Conservation (phyloP, 2,113 vertebrate genomes). For the Scatophagus argus region DNA sequence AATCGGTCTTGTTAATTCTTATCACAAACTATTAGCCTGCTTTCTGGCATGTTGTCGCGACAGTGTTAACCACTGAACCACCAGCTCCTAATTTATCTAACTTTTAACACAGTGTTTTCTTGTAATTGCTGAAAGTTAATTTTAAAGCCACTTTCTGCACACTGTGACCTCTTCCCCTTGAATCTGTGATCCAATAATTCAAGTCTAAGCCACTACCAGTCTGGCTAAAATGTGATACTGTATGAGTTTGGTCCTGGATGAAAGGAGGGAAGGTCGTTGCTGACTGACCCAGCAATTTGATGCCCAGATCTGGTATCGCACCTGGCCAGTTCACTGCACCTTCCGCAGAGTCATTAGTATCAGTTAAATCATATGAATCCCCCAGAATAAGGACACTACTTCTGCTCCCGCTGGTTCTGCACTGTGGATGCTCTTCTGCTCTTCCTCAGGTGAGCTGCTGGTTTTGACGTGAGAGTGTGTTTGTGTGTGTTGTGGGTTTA, state of each 20-base stretch:
- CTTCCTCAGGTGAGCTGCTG: background rate
- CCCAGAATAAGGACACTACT: background rate
- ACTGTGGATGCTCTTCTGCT: background rate
- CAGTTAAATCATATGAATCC: slow-evolving; percentile 26
- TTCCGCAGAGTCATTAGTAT: slow-evolving; percentile 22
- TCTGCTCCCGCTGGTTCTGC: background rate
- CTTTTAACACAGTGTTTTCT: too few species aligned
- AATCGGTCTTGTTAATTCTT: slow-evolving; percentile 21
- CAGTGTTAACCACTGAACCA: background rate
- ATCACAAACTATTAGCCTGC: background rate
- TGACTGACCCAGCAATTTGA: slow-evolving; percentile 60
- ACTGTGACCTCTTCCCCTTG: slow-evolving; percentile 20
- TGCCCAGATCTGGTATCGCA: slow-evolving; percentile 48
- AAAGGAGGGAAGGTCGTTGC: slow-evolving; percentile 54
- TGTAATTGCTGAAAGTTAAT: background rate
- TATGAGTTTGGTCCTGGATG: slow-evolving; percentile 13
- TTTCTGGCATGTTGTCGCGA: background rate
- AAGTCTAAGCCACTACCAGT: background rate
- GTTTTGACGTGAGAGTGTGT: background rate
- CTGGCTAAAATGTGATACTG: slow-evolving; percentile 37
- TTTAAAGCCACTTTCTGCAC: background rate
- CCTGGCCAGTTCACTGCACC: slow-evolving; percentile 35
- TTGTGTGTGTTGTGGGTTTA: background rate
- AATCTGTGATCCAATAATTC: background rate
- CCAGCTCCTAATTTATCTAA: background rate